Evolutionary conservation across 2,888 invertebrate species (phyloP), one percentile per base, ranked within the genome.

Genomic region (Nebria salina): DNA sequence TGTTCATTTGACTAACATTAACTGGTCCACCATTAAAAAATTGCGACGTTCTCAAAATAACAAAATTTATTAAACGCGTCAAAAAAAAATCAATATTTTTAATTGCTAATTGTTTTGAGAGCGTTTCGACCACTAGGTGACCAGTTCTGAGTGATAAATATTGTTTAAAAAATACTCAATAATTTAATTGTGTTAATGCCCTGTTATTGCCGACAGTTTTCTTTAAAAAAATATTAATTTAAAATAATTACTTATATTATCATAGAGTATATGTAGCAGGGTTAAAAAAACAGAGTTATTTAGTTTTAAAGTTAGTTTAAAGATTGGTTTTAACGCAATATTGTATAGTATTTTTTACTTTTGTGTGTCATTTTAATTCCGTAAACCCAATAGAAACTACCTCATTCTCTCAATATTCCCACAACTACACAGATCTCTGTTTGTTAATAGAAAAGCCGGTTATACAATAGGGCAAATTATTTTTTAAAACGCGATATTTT

Each of bases 321-420:
- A 66, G 65, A 34, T 34, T 79, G 68, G 75, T 66, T 75, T 65
- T 75, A 20, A 76, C 72, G 70, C 70, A 70, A 70, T 70, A 73
- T 70, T 78, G 43, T 75, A 79, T 25, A 41, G 15, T 79, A 75
- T 79, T 74, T 73, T 79, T 74, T 80, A 74, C 75, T 75, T 68
- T 25, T 70, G 25, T 70, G 70, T 34, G 34, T 34, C 65, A 66
- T 68, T 68, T 68, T 11, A 68, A 68, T 15, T 68, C 26, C 34
- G 34, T 4, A 11, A 25, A 68, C 68, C 13, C 68, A 68, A 2
- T 25, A 68, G 26, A 68, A 11, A 75, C 81, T 81, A 81, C 81
- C 81, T 81, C 81, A 81, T 81, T 81, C 76, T 72, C 72, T 76
- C 42, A 72, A 81, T 74, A 75, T 75, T 77, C 76, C 76, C 76